Evolutionary conservation across 2,888 invertebrate species (phyloP), one percentile per base, ranked within the genome.

Genomic region (Spodoptera picta): DNA sequence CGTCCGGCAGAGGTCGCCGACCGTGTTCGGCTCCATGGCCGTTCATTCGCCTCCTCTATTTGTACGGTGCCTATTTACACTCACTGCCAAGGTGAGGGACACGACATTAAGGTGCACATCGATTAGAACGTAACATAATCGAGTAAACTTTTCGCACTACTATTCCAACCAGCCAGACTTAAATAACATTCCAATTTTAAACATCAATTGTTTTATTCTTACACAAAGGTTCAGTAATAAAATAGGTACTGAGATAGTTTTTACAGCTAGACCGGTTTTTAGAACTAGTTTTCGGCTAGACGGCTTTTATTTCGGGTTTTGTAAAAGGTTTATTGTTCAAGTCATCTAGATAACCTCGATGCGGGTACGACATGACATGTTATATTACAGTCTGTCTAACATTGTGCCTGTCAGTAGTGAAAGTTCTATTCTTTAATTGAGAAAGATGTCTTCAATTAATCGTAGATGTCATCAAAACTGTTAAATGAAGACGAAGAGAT

Each of bases 31-130:
- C 86, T 80, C 83, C 83, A 83, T 65, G 89, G 87, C 84, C 88
- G 92, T 89, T 90, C 91, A 80, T 91, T 91, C 88, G 87, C 88
- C 84, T 83, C 83, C 83, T 82, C 79, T 80, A 79, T 82, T 73
- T 61, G 77, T 69, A 73, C 78, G 62, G 49, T 75, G 78, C 79
- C 84, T 89, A 85, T 88, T 87, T 87, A 83, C 84, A 80, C 78
- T 81, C 81, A 82, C 83, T 87, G 90, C 89, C 93, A 92, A 93
- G 92, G 92, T 93, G 92, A 92, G 87, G 90, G 89, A 79, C 90
- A 81, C 74, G 65, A 71, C 64, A 61, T 73, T 70, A 73, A 76
- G 70, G 72, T 70, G 71, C 58, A 63, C 52, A 72, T 65, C 55
- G 46, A 72, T 72, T 70, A 72, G 56, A 77, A 58, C 63, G 63